These are phyloP conservation scores for Nyctereutes procyonoides DNA, from an alignment of 2,113 vertebrate species.

Conservation along the genomic window DNA sequence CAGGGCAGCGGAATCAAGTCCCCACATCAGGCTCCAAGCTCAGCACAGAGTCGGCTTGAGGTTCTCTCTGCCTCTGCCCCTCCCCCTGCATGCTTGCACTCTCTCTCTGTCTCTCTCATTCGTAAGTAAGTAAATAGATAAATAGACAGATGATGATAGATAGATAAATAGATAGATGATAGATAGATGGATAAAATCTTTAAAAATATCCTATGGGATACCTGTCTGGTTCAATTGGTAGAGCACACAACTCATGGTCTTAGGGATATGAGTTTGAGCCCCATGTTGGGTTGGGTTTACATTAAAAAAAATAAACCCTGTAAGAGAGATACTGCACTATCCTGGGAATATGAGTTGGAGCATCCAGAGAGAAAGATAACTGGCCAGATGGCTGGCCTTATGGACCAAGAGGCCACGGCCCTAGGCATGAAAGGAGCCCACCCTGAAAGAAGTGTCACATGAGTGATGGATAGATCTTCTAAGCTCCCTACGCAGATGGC, in stretches of 20 bases:
- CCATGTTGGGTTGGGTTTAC: background rate
- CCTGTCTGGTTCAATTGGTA: background rate
- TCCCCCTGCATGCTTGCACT: background rate
- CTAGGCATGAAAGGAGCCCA: background rate
- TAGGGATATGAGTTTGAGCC: background rate
- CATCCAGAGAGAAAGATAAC: background rate
- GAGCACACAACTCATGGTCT: background rate
- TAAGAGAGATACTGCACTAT: background rate
- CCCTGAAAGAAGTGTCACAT: rapidly evolving
- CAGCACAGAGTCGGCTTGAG: background rate
- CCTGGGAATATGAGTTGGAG: background rate
- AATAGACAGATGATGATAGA: too few species aligned
- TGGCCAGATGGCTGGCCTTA: background rate
- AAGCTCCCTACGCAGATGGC: background rate
- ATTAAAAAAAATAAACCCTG: background rate
- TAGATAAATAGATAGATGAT: too few species aligned
- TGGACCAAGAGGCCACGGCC: background rate
- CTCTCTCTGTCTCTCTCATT: background rate
- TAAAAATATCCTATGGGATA: background rate
- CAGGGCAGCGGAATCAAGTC: background rate
- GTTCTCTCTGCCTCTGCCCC: background rate
- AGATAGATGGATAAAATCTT: background rate
- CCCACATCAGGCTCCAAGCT: background rate
- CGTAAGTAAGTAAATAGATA: background rate
- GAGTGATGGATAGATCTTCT: background rate